Evolutionary conservation across 1,140 invertebrate species (phyloP), one percentile per base, ranked within the genome.

Genomic region (Trachymyrmex cornetzi): DNA sequence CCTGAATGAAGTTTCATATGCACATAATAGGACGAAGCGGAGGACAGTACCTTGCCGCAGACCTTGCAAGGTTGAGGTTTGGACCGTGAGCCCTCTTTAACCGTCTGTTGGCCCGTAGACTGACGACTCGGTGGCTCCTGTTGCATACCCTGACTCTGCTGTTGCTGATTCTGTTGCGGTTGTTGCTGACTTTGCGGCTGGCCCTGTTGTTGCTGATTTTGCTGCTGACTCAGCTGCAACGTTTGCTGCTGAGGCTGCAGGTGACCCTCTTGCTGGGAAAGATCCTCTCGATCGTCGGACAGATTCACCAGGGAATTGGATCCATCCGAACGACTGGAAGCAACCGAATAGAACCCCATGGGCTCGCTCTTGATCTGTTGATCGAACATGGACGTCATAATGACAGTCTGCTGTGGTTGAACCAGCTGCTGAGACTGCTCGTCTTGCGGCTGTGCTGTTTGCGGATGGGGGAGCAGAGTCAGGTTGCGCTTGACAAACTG

Each of bases 1-100:
- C 97, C 97, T 44, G 97, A 97, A 94, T 98, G 97, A 71, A 97
- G 95, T 94, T 97, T 97, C 97, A 97, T 97, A 94, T 98, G 97
- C 91, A 97, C 97, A 91, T 98, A 98, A 93, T 97, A 97, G 67
- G 97, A 97, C 7, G 97, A 97, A 48, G 97, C 96, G 1, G 97
- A 97, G 64, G 97, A 97, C 44, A 98, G 94, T 57, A 97, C 96
- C 95, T 97, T 97, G 53, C 97, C 97, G 93, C 97, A 98, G 19
- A 97, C 96, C 94, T 97, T 97, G 94, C 97, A 98, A 27, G 96
- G 96, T 92, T 97, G 97, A 11, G 97, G 96, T 89, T 97, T 97
- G 30, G 96, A 96, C 79, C 96, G 94, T 27, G 95, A 95, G 63
- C 96, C 96, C 81, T 96, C 96, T 90, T 95, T 95, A 0, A 93